Evolutionary conservation across 2,797 vertebrate species (phyloP).

Genomic region (Chromis chromis): DNA sequence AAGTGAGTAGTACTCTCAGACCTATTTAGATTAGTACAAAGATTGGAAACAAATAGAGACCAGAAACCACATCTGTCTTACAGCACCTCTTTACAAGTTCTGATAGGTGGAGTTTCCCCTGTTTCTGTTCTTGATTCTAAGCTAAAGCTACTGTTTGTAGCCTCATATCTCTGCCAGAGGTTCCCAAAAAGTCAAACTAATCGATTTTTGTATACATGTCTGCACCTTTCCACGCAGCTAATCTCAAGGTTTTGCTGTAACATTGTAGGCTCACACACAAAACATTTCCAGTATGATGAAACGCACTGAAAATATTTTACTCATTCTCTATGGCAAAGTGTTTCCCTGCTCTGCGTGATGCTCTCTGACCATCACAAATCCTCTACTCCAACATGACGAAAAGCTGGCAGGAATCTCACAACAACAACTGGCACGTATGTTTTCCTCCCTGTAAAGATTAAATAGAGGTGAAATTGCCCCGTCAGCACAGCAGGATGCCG

Average conservation of each 20-base stretch:
- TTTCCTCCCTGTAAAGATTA: constrained; percentile 48
- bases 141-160: constrained; percentile 11
- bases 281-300: constrained; percentile 62
- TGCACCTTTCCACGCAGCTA: background rate
- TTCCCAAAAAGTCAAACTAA: constrained; percentile 1
- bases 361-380: constrained; percentile 35
- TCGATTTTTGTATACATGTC: background rate
- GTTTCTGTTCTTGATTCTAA: background rate
- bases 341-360: constrained; percentile 6
- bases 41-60: background rate
- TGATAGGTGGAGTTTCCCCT: background rate
- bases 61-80: background rate
- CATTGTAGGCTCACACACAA: constrained; percentile 13
- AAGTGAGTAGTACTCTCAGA: background rate
- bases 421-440: constrained; percentile 16
- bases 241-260: constrained; percentile 31
- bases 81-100: background rate
- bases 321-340: constrained; percentile 39
- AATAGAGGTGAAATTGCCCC: constrained; percentile 56
- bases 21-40: background rate
- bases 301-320: constrained; percentile 53
- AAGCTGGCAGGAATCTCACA: constrained; percentile 22
- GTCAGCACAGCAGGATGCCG: constrained; percentile 58
- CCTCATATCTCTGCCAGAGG: background rate
- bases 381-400: constrained; percentile 10